A percentile compares a stretch with the other conserved stretches of the same genome.
Conservation (phyloP, 2,113 vertebrate species). For the Castor canadensis region DNA sequence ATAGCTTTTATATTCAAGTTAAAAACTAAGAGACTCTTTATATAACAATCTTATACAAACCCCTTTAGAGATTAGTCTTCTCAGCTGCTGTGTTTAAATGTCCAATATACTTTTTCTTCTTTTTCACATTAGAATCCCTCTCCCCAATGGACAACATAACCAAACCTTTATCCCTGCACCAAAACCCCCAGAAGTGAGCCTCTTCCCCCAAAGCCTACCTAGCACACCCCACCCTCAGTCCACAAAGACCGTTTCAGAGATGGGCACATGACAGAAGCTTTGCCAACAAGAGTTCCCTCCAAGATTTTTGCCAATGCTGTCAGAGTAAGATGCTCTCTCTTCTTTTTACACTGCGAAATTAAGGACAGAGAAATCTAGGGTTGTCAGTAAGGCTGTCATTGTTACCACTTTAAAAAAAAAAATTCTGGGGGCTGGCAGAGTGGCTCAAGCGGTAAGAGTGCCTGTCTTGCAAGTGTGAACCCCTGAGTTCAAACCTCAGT, state of each 20-base stretch:
- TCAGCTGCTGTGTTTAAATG: not conserved
- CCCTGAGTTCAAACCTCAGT: too few species aligned
- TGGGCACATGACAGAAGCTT: not conserved
- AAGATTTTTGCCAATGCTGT: not conserved
- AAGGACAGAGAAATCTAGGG: not conserved
- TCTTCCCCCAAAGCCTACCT: too few species aligned
- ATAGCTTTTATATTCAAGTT: not conserved
- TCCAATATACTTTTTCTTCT: not conserved
- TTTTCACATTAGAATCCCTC: not conserved
- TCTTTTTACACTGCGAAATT: not conserved
- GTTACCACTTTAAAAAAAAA: not conserved
- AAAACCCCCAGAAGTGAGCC: not conserved
- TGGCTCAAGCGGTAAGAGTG: too few species aligned
- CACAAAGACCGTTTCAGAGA: not conserved
- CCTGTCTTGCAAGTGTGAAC: too few species aligned
- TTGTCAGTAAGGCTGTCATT: not conserved
- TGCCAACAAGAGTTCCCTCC: not conserved
- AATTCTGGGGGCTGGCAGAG: too few species aligned
- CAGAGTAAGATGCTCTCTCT: not conserved
- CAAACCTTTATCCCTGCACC: not conserved
- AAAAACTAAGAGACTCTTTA: constrained; percentile 24
- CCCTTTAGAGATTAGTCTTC: not conserved
- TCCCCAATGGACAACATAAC: not conserved
- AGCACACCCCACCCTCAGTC: not conserved
- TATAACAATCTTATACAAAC: not conserved